Evolutionary conservation across 23 tunicate species (phyloP), one percentile per base, ranked within the genome.

Genomic region (Aplidium turbinatum): DNA sequence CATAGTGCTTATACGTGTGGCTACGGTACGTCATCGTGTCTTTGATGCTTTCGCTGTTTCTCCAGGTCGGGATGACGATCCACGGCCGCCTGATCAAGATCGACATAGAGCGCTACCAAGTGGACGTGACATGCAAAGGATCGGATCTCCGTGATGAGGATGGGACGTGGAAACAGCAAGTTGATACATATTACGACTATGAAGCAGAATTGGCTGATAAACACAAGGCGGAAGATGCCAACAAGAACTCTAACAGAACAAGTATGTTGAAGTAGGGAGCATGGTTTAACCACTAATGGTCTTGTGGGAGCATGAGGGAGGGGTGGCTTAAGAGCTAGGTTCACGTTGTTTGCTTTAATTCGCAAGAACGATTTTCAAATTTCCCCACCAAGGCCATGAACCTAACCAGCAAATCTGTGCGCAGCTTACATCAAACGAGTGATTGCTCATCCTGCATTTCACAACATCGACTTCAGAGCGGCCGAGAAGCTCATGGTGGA

Each of bases 341-440:
- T 57, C 21, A 13, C 20, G 63, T 13, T 13, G 11, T 57, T 19
- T 13, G 11, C 16, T 13, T 57, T 9, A n/a, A 13, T 63, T 29
- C 13, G 18, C 16, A 13, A 45, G 18, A 45, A 45, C 13, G 51
- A n/a, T n/a, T n/a, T n/a, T n/a, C n/a, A n/a, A n/a, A n/a, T n/a
- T n/a, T n/a, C n/a, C n/a, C n/a, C n/a, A n/a, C n/a, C 11, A 11
- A 42, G 16, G 50, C 11, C 11, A 9, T 16, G 16, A 42, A 16
- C 11, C 50, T 9, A 9, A 42, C 16, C 16, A 9, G 11, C 50
- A 42, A 9, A n/a, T n/a, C 5, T 33, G 6, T 0, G 32, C 80
- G 6, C 85, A 85, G 92, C 85, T 7, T 87, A 87, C 73, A 82
- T 94, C 70, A 87, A 94, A 83, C 95, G 99, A 20, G 99, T 94